A percentile compares a stretch with the other conserved stretches of the same genome.
Conservation (phyloP, 2,113 vertebrate genomes). For the Prionailurus viverrinus region DNA sequence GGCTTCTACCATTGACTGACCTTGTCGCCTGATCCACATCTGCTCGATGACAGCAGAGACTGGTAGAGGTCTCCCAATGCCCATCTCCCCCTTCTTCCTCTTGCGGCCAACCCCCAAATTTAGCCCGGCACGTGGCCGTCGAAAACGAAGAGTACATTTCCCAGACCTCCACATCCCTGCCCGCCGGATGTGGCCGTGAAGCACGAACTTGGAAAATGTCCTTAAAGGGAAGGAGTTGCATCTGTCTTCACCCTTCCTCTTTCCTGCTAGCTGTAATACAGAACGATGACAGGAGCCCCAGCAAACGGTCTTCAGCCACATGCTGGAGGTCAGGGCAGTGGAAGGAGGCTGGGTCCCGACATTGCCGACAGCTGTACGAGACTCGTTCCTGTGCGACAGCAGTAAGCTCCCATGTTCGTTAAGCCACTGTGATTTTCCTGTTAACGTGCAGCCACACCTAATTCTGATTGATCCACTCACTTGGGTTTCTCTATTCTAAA, state of each 20-base stretch:
- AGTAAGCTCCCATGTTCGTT: background rate
- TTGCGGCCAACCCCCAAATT: background rate
- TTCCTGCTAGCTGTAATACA: background rate
- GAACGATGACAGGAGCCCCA: background rate
- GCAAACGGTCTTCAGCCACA: fast-evolving
- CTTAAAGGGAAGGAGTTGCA: background rate
- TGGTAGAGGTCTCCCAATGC: background rate
- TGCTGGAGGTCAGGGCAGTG: background rate
- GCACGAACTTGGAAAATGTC: background rate
- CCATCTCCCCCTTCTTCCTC: background rate
- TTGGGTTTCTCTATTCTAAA: background rate
- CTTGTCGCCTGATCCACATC: background rate
- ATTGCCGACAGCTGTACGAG: fast-evolving
- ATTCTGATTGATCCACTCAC: background rate
- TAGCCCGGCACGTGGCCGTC: background rate
- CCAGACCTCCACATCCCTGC: background rate
- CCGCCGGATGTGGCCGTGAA: background rate
- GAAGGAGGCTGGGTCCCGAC: background rate
- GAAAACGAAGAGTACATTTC: background rate
- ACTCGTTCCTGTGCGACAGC: background rate
- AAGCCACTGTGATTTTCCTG: background rate
- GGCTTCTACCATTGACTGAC: background rate
- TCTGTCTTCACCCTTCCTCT: background rate
- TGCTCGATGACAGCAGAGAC: background rate
- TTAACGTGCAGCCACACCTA: background rate